These are phyloP conservation scores for Blastobasis lacticolella DNA, from an alignment of 2,888 invertebrate species.

Conservation along the genomic window DNA sequence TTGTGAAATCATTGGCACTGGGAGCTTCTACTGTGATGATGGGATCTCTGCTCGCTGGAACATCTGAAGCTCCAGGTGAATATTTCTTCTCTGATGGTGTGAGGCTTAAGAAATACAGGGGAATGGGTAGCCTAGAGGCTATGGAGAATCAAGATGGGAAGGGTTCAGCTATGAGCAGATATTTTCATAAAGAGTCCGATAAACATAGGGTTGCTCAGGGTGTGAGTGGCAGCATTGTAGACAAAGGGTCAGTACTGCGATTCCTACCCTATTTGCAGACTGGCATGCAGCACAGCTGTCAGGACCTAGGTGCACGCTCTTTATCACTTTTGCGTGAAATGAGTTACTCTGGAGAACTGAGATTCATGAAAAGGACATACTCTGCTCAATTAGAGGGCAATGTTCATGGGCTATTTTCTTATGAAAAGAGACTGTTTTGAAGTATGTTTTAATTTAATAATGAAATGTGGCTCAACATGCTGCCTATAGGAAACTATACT, in stretches of 20 bases:
- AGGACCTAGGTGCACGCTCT: conserved; percentile 93
- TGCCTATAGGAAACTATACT: too few relatives aligned
- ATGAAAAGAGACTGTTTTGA: conserved; percentile 91
- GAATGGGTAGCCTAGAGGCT: conserved; percentile 99
- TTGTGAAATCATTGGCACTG: conserved; percentile 93
- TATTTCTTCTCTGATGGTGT: conserved; percentile 99
- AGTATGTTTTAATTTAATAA: conserved; percentile 5
- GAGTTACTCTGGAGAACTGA: conserved; percentile 91
- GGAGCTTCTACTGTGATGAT: conserved; percentile 99
- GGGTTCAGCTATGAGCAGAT: conserved; percentile 87
- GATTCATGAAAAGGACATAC: conserved; percentile 95
- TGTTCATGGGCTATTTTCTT: conserved; percentile 97
- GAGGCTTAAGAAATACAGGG: conserved; percentile 97
- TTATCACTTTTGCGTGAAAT: conserved; percentile 77
- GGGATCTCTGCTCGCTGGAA: conserved; percentile 98
- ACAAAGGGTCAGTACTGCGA: conserved; percentile 96
- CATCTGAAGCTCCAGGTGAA: conserved; percentile 98
- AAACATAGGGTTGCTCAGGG: conserved; percentile 98
- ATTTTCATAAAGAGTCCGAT: conserved; percentile 91
- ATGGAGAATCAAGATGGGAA: conserved; percentile 95
- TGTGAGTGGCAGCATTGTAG: conserved; percentile 97
- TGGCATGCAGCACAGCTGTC: conserved; percentile 96
- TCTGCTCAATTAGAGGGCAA: conserved; percentile 98
- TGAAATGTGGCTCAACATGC: too few relatives aligned
- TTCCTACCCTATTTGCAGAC: conserved; percentile 97